phyloP scores from a whole-genome alignment of 2,113 vertebrate genomes.

The Mola mola region DNA sequence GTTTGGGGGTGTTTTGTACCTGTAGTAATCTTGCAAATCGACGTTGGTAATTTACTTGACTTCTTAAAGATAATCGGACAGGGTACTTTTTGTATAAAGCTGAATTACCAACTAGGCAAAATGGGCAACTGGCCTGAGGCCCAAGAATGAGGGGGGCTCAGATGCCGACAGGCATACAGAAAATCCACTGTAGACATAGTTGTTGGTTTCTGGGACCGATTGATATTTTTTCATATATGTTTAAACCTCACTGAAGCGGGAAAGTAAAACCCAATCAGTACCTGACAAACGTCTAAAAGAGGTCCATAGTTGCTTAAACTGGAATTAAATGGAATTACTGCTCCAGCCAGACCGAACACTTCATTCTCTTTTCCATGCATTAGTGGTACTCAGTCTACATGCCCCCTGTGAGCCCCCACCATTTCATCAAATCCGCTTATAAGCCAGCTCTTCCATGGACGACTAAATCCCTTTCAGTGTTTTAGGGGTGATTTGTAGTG shows the following conservation, averaged over 20 bases:
- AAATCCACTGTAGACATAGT: too few relatives aligned
- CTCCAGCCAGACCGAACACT: constrained; percentile 38
- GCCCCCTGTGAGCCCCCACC: constrained; percentile 28
- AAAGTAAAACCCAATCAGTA: constrained; percentile 14
- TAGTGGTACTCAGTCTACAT: constrained; percentile 26
- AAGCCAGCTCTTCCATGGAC: constrained; percentile 56
- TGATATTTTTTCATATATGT: too few relatives aligned
- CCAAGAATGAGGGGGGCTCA: too few relatives aligned
- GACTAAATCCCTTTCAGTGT: constrained; percentile 50
- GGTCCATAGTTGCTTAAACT: too few relatives aligned
- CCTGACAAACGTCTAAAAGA: too few relatives aligned
- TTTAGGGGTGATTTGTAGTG: neutral
- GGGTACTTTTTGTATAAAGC: neutral
- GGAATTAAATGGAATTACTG: constrained; percentile 51
- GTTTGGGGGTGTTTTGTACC: neutral
- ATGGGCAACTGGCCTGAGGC: too few relatives aligned
- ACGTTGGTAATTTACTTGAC: too few relatives aligned
- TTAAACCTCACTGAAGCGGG: constrained; percentile 6
- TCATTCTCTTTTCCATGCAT: constrained; percentile 31
- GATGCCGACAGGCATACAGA: too few relatives aligned
- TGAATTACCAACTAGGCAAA: neutral
- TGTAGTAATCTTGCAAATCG: too few relatives aligned
- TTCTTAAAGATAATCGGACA: too few relatives aligned
- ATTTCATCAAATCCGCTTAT: constrained; percentile 59
- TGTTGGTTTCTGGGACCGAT: too few relatives aligned